Evolutionary conservation across 2,888 invertebrate genomes (phyloP).

Genomic region (Oscheius sp.): DNA sequence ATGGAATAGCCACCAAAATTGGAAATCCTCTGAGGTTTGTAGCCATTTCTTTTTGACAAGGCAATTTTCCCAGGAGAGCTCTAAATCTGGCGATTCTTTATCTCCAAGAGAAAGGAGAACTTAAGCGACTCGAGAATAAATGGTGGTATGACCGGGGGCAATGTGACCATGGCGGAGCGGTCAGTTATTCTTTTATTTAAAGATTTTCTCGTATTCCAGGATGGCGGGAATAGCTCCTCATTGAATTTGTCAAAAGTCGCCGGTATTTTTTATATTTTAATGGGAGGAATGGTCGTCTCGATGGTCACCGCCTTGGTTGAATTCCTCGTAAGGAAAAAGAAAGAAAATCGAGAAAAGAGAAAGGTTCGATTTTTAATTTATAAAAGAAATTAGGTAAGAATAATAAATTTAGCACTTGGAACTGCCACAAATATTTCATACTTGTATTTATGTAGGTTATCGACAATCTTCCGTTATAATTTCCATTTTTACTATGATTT

Average conservation of each 20-base stretch:
- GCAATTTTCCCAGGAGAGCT: conserved; percentile 79
- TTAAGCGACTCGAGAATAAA: conserved; percentile 89
- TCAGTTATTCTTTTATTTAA: conserved; percentile 26
- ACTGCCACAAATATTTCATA: too few relatives aligned
- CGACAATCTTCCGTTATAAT: too few relatives aligned
- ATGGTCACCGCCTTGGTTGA: conserved; percentile 91
- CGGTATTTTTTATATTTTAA: conserved; percentile 97
- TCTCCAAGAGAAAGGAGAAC: conserved; percentile 85
- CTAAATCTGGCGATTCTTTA: conserved; percentile 91
- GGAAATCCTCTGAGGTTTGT: conserved; percentile 56
- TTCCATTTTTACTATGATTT: too few relatives aligned
- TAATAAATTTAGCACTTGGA: too few relatives aligned
- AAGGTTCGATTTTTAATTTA: conserved; percentile 36
- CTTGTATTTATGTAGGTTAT: too few relatives aligned
- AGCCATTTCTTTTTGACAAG: too few relatives aligned
- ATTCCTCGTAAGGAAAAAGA: conserved; percentile 81
- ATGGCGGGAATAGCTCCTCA: conserved; percentile 54
- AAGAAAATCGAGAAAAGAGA: conserved; percentile 51
- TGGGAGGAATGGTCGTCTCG: conserved; percentile 90
- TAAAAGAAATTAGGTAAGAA: background rate
- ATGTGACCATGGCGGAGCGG: conserved; percentile 74
- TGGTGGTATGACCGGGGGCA: conserved; percentile 89
- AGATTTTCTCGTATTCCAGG: conserved; percentile 42
- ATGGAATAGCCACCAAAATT: conserved; percentile 77
- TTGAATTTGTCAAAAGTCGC: conserved; percentile 86